Evolutionary conservation across 2,888 invertebrate genomes (phyloP).

Genomic region (Laspeyria flexula): DNA sequence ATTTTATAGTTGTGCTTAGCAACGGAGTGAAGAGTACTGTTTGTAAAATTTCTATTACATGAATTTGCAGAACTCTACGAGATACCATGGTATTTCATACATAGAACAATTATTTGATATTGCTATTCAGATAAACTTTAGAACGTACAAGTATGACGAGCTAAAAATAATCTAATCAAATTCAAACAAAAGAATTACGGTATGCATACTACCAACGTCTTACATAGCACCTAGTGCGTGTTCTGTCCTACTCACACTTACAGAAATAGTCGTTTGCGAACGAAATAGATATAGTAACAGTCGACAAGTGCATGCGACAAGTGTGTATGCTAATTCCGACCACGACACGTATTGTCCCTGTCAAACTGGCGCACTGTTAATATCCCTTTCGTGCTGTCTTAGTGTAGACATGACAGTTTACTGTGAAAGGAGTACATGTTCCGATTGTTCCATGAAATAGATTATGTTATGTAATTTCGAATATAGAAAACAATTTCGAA

Average conservation of each 20-base stretch:
- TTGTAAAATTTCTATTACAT: too few relatives aligned
- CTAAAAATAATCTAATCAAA: too few relatives aligned
- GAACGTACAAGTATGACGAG: too few relatives aligned
- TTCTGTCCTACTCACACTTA: constrained; percentile 10
- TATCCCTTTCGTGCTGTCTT: constrained; percentile 52
- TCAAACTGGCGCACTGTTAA: constrained; percentile 69
- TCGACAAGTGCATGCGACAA: constrained; percentile 69
- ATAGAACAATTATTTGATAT: too few relatives aligned
- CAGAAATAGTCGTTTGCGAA: neutral
- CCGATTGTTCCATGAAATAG: constrained; percentile 10
- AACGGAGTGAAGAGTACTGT: too few relatives aligned
- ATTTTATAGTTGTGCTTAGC: too few relatives aligned
- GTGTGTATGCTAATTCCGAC: constrained; percentile 77
- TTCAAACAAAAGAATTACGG: constrained; percentile 2
- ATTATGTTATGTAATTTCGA: constrained; percentile 3
- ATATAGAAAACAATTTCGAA: neutral
- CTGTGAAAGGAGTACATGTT: constrained; percentile 20
- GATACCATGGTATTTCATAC: too few relatives aligned
- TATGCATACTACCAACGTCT: constrained; percentile 19
- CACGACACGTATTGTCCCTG: constrained; percentile 72
- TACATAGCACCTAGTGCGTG: constrained; percentile 13
- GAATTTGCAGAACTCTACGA: too few relatives aligned
- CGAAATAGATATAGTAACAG: constrained; percentile 30
- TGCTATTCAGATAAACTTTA: too few relatives aligned
- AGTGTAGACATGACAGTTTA: constrained; percentile 53